Percentiles rank a stretch among this genome's conserved stretches.
Conservation (phyloP, 2,888 invertebrate species). For the Labia minor region DNA sequence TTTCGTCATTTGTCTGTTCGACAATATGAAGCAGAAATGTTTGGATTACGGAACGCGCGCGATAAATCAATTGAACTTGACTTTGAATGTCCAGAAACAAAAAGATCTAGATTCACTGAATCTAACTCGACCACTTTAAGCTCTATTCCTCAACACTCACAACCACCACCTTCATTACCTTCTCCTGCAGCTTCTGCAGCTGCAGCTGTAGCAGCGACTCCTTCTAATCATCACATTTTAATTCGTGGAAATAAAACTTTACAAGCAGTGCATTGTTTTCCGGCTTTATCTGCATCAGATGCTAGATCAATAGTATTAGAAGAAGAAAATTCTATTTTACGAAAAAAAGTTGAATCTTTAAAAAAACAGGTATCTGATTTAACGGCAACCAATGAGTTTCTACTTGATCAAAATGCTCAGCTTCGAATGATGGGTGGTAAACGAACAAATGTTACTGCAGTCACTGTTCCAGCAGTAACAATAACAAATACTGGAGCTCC, state of each 20-base stretch:
- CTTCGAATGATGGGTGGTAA: constrained; percentile 50
- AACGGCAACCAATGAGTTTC: constrained; percentile 65
- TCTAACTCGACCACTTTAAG: not conserved
- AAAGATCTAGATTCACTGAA: constrained; percentile 17
- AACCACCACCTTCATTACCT: constrained; percentile 14
- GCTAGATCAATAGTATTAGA: constrained; percentile 41
- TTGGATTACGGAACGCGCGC: not conserved
- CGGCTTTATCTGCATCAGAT: not conserved
- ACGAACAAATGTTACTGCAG: constrained; percentile 41
- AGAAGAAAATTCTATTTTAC: constrained; percentile 56
- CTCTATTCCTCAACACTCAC: not conserved
- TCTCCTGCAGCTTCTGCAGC: constrained; percentile 9
- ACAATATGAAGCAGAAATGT: constrained; percentile 23
- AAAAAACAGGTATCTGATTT: constrained; percentile 60
- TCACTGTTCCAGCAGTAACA: constrained; percentile 49
- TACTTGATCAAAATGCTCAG: constrained; percentile 65
- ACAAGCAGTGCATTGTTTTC: constrained; percentile 13
- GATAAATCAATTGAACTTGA: not conserved
- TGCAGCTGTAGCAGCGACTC: constrained; percentile 17
- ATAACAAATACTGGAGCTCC: constrained; percentile 41
- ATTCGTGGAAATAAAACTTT: constrained; percentile 16
- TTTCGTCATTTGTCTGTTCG: constrained; percentile 39
- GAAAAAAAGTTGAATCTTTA: constrained; percentile 56
- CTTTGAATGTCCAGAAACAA: not conserved
- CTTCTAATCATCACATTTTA: constrained; percentile 20